phyloP scores from a whole-genome alignment of 2,888 invertebrate genomes.

The Stenurella melanura region DNA sequence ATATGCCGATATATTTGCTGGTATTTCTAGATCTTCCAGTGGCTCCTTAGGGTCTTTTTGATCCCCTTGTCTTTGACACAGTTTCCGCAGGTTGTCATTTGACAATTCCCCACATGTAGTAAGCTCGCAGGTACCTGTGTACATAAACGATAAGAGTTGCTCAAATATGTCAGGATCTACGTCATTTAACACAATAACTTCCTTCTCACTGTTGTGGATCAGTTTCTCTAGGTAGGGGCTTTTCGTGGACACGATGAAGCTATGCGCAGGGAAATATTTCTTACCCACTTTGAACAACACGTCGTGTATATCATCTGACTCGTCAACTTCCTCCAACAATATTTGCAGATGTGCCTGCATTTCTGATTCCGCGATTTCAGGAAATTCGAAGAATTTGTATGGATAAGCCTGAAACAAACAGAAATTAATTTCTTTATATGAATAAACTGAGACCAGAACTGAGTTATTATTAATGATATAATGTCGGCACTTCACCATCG shows the following conservation, averaged over 20 bases:
- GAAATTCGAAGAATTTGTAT: conserved; percentile 58
- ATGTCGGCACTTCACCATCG: too few species aligned
- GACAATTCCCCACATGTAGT: conserved; percentile 75
- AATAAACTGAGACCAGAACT: too few species aligned
- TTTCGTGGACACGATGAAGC: conserved; percentile 81
- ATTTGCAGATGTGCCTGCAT: conserved; percentile 75
- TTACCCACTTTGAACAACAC: conserved; percentile 81
- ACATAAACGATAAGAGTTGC: conserved; percentile 82
- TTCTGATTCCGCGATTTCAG: conserved; percentile 58
- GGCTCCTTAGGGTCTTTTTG: conserved; percentile 43
- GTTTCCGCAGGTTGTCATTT: conserved; percentile 55
- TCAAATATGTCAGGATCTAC: conserved; percentile 81
- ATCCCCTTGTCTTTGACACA: conserved; percentile 54
- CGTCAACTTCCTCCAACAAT: conserved; percentile 79
- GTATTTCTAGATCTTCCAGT: conserved; percentile 34
- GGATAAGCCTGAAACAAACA: conserved; percentile 60
- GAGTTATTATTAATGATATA: too few species aligned
- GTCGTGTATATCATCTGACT: conserved; percentile 84
- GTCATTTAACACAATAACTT: conserved; percentile 74
- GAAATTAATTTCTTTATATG: background rate
- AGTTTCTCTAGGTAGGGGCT: conserved; percentile 79
- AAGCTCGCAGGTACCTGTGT: conserved; percentile 81
- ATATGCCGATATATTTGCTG: conserved; percentile 73
- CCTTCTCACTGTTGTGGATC: conserved; percentile 71
- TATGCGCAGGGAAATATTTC: conserved; percentile 82